Evolutionary conservation across 2,888 invertebrate genomes (phyloP).

Genomic region (Dasypolia templi): DNA sequence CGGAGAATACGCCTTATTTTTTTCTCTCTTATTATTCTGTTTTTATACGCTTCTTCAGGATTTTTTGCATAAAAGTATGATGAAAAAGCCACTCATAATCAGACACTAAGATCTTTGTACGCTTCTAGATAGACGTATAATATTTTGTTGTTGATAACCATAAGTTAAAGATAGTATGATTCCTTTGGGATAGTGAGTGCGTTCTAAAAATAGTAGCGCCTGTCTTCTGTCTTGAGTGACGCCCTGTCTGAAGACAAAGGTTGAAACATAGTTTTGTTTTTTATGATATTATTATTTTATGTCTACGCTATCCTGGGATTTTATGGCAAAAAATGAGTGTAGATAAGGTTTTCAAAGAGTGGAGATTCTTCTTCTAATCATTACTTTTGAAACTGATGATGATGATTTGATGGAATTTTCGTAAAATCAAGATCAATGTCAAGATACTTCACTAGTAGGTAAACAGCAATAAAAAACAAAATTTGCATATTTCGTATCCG

Average conservation of each 20-base stretch:
- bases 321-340: not conserved
- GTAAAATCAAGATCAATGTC: not conserved
- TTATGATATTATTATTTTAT: not conserved
- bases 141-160: not conserved
- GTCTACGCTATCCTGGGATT: no score
- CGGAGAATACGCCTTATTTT: slow-evolving; percentile 2
- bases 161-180: not conserved
- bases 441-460: not conserved
- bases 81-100: slow-evolving; percentile 9
- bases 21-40: slow-evolving; percentile 9
- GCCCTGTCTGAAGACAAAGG: not conserved
- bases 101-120: slow-evolving; percentile 20
- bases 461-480: not conserved
- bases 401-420: not conserved
- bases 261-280: not conserved
- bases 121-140: not conserved
- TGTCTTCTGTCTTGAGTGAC: slow-evolving; percentile 11
- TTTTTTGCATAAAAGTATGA: slow-evolving; percentile 33
- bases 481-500: not conserved
- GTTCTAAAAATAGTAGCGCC: not conserved
- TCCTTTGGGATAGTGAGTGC: not conserved
- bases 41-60: slow-evolving; percentile 17
- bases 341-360: not conserved
- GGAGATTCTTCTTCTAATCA: no score
- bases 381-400: no score